Base-by-base conservation (phyloP, 1,140 invertebrate species). In the Diploscapter pachys region DNA sequence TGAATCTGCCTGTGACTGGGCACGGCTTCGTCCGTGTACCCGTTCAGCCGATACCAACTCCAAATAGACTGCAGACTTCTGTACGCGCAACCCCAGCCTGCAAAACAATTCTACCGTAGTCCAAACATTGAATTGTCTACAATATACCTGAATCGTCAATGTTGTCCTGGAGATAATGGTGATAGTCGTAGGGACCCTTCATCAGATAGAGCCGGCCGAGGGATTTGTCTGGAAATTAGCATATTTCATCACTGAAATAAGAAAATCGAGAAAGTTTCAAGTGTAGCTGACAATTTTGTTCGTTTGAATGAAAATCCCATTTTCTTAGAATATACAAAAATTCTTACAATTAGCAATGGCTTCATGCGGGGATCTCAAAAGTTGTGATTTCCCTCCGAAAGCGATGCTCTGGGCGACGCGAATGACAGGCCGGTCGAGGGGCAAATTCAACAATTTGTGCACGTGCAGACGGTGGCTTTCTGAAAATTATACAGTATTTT, bases 71-170 rank as follows among this genome's bases (percentile, higher is more conserved):
- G 97, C 75, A 99, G 88, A 4, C 96, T 98, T 75, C 97, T 89
- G 83, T 99, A 99, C 2, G 97, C 96, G 89, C 97, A 99, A 9
- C 97, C 97, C 97, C 97, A 99, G 51, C 95, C 63, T 65, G 63
- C 63, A 65, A 65, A 9, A 31, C 51, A 8, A 9, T 65, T 8
- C 13, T 59, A 11, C 9, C 57, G 63, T 31, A 31, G 31, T 31
- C 31, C 31, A 31, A 31, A 1, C 31, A 31, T 31, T 31, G 63
- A 31, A 31, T 50, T 65, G 13, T 9, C 8, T 8, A 8, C 8
- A 50, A 65, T 50, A 9, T 31, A 65, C 68, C 95, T 86, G 92
- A 91, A 85, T 99, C 97, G 87, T 98, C 92, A 83, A 96, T 91
- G 79, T 90, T 89, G 84, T 98, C 91, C 88, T 98, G 96, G 90